Evolutionary conservation across 2,113 vertebrate genomes (phyloP).

Genomic region (human): GRCh38 chr6:133768501-133769000

Average conservation of each 20-base stretch:
- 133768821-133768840: not conserved
- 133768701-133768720: not conserved
- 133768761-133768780: slow-evolving; percentile 17
- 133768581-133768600: not conserved
- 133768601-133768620: not conserved
- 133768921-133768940: slow-evolving; percentile 43
- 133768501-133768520: not conserved
- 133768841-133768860: not conserved
- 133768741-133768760: slow-evolving; percentile 39
- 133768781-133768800: not conserved
- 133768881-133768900: not conserved
- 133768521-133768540: not conserved
- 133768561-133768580: not conserved
- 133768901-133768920: not conserved
- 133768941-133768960: slow-evolving; percentile 63
- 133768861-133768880: not conserved
- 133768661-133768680: not conserved
- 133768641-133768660: not conserved
- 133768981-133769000: slow-evolving; percentile 68
- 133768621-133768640: not conserved
- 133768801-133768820: not conserved
- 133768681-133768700: not conserved
- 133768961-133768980: slow-evolving; percentile 65
- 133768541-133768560: not conserved
- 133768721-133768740: not conserved